Percentiles rank a stretch among this genome's conserved stretches.
Evolutionary conservation across 2,113 vertebrate genomes (phyloP).

Genomic region (Trematocara macrostoma): DNA sequence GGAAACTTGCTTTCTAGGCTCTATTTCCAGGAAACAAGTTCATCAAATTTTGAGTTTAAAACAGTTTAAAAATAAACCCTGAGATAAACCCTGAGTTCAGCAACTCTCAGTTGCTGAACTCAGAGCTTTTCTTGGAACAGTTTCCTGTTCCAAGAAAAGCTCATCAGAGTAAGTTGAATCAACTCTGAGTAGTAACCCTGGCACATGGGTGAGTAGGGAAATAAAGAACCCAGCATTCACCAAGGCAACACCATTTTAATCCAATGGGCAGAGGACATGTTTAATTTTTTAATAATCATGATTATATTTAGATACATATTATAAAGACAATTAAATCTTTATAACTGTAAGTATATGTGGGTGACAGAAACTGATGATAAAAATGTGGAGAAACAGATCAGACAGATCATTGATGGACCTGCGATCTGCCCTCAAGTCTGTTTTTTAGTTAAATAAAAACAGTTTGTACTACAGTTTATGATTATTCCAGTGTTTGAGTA

Average conservation of each 20-base stretch:
- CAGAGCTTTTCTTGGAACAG: neutral
- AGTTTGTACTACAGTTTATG: neutral
- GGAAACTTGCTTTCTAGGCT: neutral
- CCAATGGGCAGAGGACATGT: neutral
- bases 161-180: neutral
- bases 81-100: neutral
- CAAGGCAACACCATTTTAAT: neutral
- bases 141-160: neutral
- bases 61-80: neutral
- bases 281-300: neutral
- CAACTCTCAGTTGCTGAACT: neutral
- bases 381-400: neutral
- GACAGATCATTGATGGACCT: neutral
- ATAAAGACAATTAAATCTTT: neutral
- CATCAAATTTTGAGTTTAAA: neutral
- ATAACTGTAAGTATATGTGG: neutral
- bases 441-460: neutral
- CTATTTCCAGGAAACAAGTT: neutral
- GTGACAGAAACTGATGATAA: neutral
- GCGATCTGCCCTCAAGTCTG: neutral
- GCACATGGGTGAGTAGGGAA: neutral
- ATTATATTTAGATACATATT: neutral
- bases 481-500: neutral
- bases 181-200: neutral
- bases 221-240: neutral